Evolutionary conservation across 2,888 invertebrate genomes (phyloP), one percentile per base, ranked within the genome.

Genomic region (Lordiphosa fenestrarum): DNA sequence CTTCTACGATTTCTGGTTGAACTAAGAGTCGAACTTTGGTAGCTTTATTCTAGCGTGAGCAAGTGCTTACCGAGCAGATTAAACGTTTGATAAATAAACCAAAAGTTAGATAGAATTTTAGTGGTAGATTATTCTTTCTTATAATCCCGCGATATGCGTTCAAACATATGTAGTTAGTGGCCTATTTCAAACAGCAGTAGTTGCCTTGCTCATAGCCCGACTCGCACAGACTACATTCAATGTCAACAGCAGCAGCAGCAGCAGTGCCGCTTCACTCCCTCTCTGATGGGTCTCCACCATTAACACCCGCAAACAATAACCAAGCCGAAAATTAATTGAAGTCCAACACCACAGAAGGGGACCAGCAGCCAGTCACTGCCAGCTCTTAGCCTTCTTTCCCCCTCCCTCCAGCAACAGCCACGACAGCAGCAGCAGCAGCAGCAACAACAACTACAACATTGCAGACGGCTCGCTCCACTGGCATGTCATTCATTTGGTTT

Each of bases 291-390:
- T 21, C 30, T 5, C 1, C n/a, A 47, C 72, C 73, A 75, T 76
- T 66, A 76, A 71, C 71, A 73, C 76, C 71, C 69, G 74, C 71
- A 65, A 73, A 73, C 77, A 71, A 74, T 72, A 74, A 75, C 66
- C 74, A 69, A 70, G 72, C 66, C 69, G 72, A 74, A 85, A 84
- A 86, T 86, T 86, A 86, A 86, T 86, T 84, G 80, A 81, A 83
- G 85, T 44, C 80, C 77, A 81, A 73, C 71, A 69, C 80, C 68
- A 65, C 82, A 80, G 82, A 80, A 80, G 62, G 49, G 63, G 44
- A 15, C 56, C 55, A 61, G 73, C 55, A 60, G 72, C 48, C 68
- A 23, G 37, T 50, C 50, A 30, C 59, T 42, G 38, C 30, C 21
- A 19, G 35, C 25, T 36, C 39, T 40, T 36, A 35, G 40, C 33